Evolutionary conservation across 2,113 vertebrate species (phyloP).

Genomic region (Larimichthys polyactis): DNA sequence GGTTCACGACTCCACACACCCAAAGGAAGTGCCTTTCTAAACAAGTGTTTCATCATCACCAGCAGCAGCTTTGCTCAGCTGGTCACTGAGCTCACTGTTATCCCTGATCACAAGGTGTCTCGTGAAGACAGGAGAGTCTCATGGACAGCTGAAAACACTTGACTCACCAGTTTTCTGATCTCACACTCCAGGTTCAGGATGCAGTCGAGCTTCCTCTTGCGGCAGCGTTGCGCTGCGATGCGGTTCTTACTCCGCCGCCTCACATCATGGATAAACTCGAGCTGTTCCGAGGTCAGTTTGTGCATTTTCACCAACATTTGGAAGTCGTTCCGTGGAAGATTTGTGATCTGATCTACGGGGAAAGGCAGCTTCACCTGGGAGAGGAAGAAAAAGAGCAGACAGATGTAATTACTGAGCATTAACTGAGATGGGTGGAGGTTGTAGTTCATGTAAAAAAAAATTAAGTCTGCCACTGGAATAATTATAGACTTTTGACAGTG

Average conservation of each 20-base stretch:
- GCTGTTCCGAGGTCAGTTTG: conserved; percentile 98
- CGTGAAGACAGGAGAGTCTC: background rate
- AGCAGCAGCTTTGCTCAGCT: background rate
- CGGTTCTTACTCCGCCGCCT: conserved; percentile 97
- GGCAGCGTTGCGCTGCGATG: conserved; percentile 98
- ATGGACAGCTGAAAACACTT: background rate
- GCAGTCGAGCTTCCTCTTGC: conserved; percentile 99
- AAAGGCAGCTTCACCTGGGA: conserved; percentile 98
- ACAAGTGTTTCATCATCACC: background rate
- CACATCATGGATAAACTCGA: conserved; percentile 98
- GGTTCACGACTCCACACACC: background rate
- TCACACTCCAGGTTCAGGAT: conserved; percentile 99
- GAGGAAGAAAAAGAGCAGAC: conserved; percentile 45
- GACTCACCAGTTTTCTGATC: conserved; percentile 94
- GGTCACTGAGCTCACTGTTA: background rate
- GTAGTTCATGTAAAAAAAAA: background rate
- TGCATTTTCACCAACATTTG: conserved; percentile 99
- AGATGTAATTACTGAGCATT: background rate
- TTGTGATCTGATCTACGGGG: conserved; percentile 99
- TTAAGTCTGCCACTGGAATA: background rate
- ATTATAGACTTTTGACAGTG: background rate
- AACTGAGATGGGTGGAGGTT: background rate
- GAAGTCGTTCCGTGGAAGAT: conserved; percentile 99
- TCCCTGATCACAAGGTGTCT: background rate
- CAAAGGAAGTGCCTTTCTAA: background rate